phyloP scores from a whole-genome alignment of 1,140 invertebrate species.

The Panagrolaimus sp. region DNA sequence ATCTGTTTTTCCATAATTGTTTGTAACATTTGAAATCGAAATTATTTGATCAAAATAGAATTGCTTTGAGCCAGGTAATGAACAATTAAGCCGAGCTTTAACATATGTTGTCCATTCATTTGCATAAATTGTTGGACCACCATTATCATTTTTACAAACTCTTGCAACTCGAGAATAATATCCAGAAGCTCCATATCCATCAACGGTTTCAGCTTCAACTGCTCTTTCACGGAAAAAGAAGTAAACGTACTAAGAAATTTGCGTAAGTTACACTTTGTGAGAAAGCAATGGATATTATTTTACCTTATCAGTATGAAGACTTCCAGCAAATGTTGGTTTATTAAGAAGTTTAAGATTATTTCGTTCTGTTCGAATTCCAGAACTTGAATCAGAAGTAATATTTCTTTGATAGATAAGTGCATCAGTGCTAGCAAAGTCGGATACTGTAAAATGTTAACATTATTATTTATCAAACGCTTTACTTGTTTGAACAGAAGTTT shows the following conservation, averaged over 20 bases:
- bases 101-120: conserved; percentile 87
- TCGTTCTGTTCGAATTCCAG: conserved; percentile 39
- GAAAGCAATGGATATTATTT: background rate
- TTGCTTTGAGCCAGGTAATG: conserved; percentile 74
- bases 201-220: conserved; percentile 68
- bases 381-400: conserved; percentile 31
- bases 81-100: conserved; percentile 84
- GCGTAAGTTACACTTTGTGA: background rate
- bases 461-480: too few relatives aligned
- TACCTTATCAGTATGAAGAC: conserved; percentile 70
- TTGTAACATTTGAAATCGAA: conserved; percentile 34
- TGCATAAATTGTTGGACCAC: conserved; percentile 67
- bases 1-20: background rate
- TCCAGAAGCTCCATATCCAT: conserved; percentile 79
- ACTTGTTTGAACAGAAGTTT: too few relatives aligned
- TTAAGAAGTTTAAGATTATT: conserved; percentile 41
- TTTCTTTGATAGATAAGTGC: conserved; percentile 46
- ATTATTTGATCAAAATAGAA: conserved; percentile 75
- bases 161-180: conserved; percentile 83
- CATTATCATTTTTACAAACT: conserved; percentile 82
- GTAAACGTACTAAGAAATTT: conserved; percentile 74
- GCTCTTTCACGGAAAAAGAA: conserved; percentile 82
- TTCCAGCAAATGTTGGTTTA: conserved; percentile 43
- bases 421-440: conserved; percentile 45
- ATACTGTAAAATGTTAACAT: background rate